A percentile compares a stretch with the other conserved stretches of the same genome.
Evolutionary conservation across 2,113 vertebrate genomes (phyloP).

Genomic region (Perccottus glenii): DNA sequence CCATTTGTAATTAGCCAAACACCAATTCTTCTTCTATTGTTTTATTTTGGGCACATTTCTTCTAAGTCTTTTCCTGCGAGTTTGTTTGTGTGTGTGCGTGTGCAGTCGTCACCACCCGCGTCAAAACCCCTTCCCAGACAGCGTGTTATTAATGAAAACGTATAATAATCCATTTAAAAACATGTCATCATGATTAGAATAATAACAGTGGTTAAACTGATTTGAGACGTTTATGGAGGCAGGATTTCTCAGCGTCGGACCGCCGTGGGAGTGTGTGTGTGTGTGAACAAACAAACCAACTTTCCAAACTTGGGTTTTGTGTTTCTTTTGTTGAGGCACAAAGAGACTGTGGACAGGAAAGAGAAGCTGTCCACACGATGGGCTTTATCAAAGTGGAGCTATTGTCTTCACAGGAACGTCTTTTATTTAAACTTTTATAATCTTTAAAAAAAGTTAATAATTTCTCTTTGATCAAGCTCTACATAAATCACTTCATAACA

Average conservation of each 20-base stretch:
- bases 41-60: conserved; percentile 3
- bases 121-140: conserved; percentile 62
- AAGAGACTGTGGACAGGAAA: conserved; percentile 37
- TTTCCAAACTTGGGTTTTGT: conserved; percentile 49
- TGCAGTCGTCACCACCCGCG: conserved; percentile 32
- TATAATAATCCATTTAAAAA: conserved; percentile 80
- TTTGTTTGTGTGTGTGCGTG: conserved; percentile 24
- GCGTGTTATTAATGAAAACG: conserved; percentile 76
- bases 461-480: background rate
- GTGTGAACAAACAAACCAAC: conserved; percentile 43
- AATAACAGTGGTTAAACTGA: conserved; percentile 75
- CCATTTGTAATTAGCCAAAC: conserved; percentile 67
- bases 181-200: conserved; percentile 79
- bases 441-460: conserved; percentile 2
- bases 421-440: conserved; percentile 1
- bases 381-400: background rate
- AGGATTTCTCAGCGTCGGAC: conserved; percentile 45
- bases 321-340: conserved; percentile 44
- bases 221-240: conserved; percentile 60
- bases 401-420: background rate
- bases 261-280: conserved; percentile 36
- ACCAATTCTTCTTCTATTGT: conserved; percentile 7
- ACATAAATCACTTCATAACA: background rate
- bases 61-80: background rate
- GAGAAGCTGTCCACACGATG: conserved; percentile 12